Evolutionary conservation across 2,888 invertebrate genomes (phyloP).

Genomic region (Teleogryllus oceanicus): DNA sequence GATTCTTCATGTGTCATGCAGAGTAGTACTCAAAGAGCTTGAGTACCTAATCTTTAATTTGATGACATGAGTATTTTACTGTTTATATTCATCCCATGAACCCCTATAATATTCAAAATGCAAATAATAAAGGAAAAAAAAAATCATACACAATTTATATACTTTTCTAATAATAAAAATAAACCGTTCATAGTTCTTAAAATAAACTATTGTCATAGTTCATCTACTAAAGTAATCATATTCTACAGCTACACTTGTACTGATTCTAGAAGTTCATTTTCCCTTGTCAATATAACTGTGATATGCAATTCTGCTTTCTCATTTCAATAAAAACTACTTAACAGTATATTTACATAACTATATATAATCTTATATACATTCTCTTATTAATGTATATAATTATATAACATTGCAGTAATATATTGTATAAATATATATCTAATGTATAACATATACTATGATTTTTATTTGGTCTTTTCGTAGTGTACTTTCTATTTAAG

Average conservation of each 20-base stretch:
- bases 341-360: conserved; percentile 39
- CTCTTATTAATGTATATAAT: conserved; percentile 32
- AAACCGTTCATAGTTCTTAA: too few species aligned
- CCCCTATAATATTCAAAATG: not conserved
- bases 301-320: conserved; percentile 34
- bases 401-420: conserved; percentile 33
- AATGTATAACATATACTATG: conserved; percentile 28
- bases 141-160: not conserved
- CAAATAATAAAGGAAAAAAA: not conserved
- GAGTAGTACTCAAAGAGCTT: too few species aligned
- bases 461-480: conserved; percentile 26
- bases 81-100: not conserved
- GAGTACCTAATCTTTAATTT: too few species aligned
- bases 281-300: conserved; percentile 25
- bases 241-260: not conserved
- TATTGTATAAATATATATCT: conserved; percentile 37
- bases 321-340: conserved; percentile 41
- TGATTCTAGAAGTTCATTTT: conserved; percentile 21
- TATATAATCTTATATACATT: conserved; percentile 36
- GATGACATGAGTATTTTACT: too few species aligned
- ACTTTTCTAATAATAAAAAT: not conserved
- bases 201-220: not conserved
- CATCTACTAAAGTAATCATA: not conserved
- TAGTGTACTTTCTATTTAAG: conserved; percentile 27
- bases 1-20: too few species aligned